Evolutionary conservation across 2,797 vertebrate species (phyloP), one percentile per base, ranked within the genome.

Genomic region (Xenentodon cancila): DNA sequence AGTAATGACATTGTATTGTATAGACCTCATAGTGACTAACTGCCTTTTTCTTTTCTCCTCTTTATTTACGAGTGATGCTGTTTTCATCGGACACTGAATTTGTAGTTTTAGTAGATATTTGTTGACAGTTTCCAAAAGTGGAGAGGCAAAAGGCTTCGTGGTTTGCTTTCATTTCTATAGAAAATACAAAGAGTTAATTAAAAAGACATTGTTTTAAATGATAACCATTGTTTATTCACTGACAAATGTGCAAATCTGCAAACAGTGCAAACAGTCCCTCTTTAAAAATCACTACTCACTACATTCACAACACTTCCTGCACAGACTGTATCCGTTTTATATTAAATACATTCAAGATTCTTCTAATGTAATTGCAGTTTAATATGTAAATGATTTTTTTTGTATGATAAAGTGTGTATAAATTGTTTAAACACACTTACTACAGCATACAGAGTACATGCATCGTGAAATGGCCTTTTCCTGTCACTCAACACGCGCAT

Each of bases 221-320:
- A 27, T 27, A 64, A n/a, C n/a, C 2, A 44, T 32, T 65, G 11
- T 56, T 60, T 59, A 59, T 15, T 67, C n/a, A 54, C 54, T 37
- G 25, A 59, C 9, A 37, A 18, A 42, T 51, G 27, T 62, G 15
- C 16, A 37, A 16, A 27, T 46, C 30, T 57, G 6, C n/a, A n/a
- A n/a, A n/a, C n/a, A n/a, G n/a, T n/a, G n/a, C n/a, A n/a, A 11
- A 59, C 22, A 64, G 21, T 62, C 9, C 40, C 22, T 66, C 20
- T 42, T 53, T 22, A 59, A 13, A 21, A 19, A 42, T 13, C 20
- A 15, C 2, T 18, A n/a, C n/a, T n/a, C n/a, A n/a, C n/a, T n/a
- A n/a, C n/a, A n/a, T n/a, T n/a, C n/a, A n/a, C 25, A 25, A 32
- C 2, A 25, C 30, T 51, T 1, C 20, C 19, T 9, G n/a, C 34